Conservation (phyloP, 1,140 invertebrate genomes). For the Drosophila busckii region DNA sequence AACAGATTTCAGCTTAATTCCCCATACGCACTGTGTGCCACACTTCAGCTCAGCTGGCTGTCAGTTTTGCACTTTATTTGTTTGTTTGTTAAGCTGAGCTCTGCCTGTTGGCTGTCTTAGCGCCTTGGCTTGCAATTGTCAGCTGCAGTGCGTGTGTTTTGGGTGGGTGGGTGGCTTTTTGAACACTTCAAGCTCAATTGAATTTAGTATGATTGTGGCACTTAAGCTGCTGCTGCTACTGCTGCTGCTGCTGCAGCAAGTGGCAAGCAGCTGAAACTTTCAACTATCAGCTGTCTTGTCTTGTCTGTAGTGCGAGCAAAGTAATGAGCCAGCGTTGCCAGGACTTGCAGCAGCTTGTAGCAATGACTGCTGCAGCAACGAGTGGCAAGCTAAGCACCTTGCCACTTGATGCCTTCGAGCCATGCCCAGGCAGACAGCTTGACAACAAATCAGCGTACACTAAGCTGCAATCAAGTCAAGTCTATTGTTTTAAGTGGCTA, state of each 20-base stretch:
- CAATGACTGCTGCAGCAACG: not conserved
- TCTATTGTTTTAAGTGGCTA: too few species aligned
- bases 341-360: constrained; percentile 12
- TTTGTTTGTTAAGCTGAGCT: constrained; percentile 5
- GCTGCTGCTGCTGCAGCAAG: not conserved
- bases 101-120: constrained; percentile 4
- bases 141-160: constrained; percentile 30
- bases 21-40: not conserved
- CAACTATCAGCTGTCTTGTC: not conserved
- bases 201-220: constrained; percentile 64
- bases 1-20: constrained; percentile 15
- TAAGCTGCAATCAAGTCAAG: constrained; percentile 45
- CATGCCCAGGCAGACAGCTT: too few species aligned
- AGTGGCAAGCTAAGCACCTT: too few species aligned
- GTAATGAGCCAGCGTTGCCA: constrained; percentile 62
- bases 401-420: too few species aligned
- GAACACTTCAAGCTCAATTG: constrained; percentile 71
- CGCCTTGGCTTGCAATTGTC: constrained; percentile 11
- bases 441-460: constrained; percentile 45
- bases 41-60: too few species aligned
- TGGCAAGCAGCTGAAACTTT: constrained; percentile 48
- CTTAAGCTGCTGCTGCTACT: constrained; percentile 1
- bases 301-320: constrained; percentile 16
- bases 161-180: too few species aligned
- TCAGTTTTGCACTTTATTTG: constrained; percentile 3